These are phyloP conservation scores for Macrosoma leucophasiata DNA, from an alignment of 2,888 invertebrate species.

Conservation along the genomic window DNA sequence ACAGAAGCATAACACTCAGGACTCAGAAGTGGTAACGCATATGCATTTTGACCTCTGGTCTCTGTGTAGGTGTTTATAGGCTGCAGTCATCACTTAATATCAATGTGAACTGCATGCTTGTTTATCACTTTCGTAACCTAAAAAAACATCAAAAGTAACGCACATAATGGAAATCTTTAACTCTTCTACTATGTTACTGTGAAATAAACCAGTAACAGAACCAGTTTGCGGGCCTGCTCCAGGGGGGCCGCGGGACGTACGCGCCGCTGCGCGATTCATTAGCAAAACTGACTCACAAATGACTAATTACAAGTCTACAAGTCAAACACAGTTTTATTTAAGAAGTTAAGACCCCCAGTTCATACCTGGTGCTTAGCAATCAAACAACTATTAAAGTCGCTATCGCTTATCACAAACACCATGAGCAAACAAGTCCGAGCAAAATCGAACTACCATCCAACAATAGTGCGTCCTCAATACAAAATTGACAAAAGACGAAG, in stretches of 20 bases:
- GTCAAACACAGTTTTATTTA: not conserved
- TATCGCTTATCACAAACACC: slow-evolving; percentile 26
- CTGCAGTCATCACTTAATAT: no score
- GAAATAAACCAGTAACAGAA: no score
- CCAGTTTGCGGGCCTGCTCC: not conserved
- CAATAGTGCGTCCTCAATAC: slow-evolving; percentile 69
- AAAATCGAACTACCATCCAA: slow-evolving; percentile 66
- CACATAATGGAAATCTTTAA: no score
- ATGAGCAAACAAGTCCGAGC: slow-evolving; percentile 54
- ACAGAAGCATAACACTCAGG: no score
- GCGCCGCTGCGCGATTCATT: not conserved
- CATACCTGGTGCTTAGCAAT: not conserved
- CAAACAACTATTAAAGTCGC: not conserved
- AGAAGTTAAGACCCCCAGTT: not conserved
- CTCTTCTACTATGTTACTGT: no score
- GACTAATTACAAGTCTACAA: not conserved
- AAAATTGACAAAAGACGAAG: slow-evolving; percentile 65
- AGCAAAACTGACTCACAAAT: not conserved
- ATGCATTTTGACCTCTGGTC: no score
- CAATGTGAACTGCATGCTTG: no score
- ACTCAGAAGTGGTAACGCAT: no score
- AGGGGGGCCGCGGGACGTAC: not conserved
- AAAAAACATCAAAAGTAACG: no score
- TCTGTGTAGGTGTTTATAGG: no score
- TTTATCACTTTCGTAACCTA: no score